Percentiles rank a stretch among this genome's conserved stretches.
These are phyloP conservation scores for Poicephalus gulielmi DNA, from an alignment of 2,113 vertebrate genomes.

Conservation along the genomic window DNA sequence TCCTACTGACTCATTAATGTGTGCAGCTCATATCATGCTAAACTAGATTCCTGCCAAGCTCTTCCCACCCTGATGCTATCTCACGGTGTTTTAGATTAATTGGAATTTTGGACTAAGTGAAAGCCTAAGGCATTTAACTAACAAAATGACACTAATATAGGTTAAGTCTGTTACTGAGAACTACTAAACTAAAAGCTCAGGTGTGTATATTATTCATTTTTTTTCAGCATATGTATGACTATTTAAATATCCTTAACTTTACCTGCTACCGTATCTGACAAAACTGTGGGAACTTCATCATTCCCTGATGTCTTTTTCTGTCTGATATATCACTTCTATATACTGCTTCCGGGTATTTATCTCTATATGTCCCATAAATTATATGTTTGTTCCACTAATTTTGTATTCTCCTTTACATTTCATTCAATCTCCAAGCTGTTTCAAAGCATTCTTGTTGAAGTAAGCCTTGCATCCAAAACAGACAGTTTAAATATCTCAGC, in stretches of 20 bases:
- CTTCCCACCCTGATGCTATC: constrained; percentile 63
- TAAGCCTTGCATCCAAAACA: background rate
- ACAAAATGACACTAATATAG: constrained; percentile 17
- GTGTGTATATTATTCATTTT: background rate
- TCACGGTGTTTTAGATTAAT: constrained; percentile 31
- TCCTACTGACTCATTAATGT: constrained; percentile 45
- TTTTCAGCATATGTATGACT: background rate
- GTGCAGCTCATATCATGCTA: constrained; percentile 25
- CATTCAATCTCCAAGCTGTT: background rate
- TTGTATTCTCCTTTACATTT: background rate
- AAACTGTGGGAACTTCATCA: background rate
- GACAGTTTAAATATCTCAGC: constrained; percentile 23
- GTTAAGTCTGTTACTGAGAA: background rate
- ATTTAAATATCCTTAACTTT: constrained; percentile 2
- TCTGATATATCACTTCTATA: background rate
- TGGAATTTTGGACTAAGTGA: constrained; percentile 52
- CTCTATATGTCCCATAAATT: background rate
- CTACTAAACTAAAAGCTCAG: constrained; percentile 22
- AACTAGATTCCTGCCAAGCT: background rate
- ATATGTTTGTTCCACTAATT: background rate
- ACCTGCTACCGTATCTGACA: background rate
- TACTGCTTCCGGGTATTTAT: background rate
- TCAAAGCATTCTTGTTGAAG: background rate
- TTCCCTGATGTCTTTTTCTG: background rate
- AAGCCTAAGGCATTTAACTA: constrained; percentile 39